Base-by-base conservation (phyloP, 2,797 vertebrate species). In the Gymnodraco acuticeps region DNA sequence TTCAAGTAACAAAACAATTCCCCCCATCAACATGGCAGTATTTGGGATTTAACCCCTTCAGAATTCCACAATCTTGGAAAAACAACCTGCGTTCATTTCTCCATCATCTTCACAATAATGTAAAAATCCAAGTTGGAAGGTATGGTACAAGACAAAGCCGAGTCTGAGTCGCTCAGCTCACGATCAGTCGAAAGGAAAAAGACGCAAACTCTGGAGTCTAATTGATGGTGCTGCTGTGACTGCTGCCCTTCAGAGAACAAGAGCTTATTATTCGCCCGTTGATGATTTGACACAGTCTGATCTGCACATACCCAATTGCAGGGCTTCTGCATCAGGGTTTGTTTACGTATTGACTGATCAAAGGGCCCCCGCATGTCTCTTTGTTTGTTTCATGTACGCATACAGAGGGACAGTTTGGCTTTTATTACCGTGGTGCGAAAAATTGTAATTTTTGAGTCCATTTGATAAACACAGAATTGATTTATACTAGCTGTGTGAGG, bases 261-360 rank as follows among this genome's bases (percentile, higher is more conserved):
- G 75, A 87, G 90, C 87, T 92, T 92, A 90, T 93, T 91, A 92
- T 92, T 91, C 33, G 67, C 88, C 88, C 68, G 89, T 46, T 92
- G 89, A 91, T 89, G 92, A 92, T 89, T 89, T 92, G 92, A 94
- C 93, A 88, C 87, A 83, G 93, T 93, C 93, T 95, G 94, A 95
- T 94, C 91, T 92, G 79, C 83, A 66, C 81, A 69, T 62, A 88
- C 68, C 89, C 90, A 75, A 84, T 92, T 70, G 86, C 87, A 73
- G 70, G 76, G 91, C 86, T 91, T 88, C 91, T 86, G 88, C 87
- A 87, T 88, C 73, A 23, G 90, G 87, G 84, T 93, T 93, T 93
- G 93, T 94, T 93, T 92, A 92, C 87, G 86, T 90, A 85, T 83
- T 80, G 90, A 90, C 85, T 94, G 94, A 95, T 95, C 93, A 95